Evolutionary conservation across 2,888 invertebrate genomes (phyloP).

Genomic region (Rhaphigaster nebulosa): DNA sequence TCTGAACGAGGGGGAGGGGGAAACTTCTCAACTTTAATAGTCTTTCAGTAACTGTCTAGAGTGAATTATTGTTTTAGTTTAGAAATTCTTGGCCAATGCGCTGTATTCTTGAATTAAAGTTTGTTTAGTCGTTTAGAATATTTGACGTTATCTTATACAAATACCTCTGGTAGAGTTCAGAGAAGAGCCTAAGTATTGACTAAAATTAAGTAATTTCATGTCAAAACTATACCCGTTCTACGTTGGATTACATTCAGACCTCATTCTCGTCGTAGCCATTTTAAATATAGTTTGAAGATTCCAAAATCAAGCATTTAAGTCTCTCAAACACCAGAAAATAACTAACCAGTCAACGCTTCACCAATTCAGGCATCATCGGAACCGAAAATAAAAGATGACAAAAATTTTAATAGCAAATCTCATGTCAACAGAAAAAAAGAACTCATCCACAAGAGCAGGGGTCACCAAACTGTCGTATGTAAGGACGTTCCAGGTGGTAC

Average conservation of each 20-base stretch:
- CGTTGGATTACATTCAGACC: not conserved
- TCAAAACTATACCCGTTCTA: not conserved
- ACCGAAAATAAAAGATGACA: no score
- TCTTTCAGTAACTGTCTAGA: constrained; percentile 15
- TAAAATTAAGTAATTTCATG: not conserved
- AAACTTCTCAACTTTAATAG: constrained; percentile 12
- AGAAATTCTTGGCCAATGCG: not conserved
- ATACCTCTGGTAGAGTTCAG: not conserved
- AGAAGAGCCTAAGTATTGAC: not conserved
- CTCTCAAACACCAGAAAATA: no score
- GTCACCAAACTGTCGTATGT: no score
- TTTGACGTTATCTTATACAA: not conserved
- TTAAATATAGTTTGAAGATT: no score
- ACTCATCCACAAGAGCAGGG: no score
- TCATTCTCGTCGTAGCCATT: no score
- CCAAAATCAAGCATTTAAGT: no score
- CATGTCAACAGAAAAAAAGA: no score
- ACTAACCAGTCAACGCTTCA: no score
- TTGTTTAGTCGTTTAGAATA: not conserved
- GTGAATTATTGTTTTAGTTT: constrained; percentile 41
- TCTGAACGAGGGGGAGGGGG: not conserved
- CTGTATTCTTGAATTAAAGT: not conserved
- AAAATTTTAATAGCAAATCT: no score
- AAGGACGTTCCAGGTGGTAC: no score
- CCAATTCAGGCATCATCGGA: no score